Evolutionary conservation across 2,888 invertebrate species (phyloP).

Genomic region (Pyrgus malvae): DNA sequence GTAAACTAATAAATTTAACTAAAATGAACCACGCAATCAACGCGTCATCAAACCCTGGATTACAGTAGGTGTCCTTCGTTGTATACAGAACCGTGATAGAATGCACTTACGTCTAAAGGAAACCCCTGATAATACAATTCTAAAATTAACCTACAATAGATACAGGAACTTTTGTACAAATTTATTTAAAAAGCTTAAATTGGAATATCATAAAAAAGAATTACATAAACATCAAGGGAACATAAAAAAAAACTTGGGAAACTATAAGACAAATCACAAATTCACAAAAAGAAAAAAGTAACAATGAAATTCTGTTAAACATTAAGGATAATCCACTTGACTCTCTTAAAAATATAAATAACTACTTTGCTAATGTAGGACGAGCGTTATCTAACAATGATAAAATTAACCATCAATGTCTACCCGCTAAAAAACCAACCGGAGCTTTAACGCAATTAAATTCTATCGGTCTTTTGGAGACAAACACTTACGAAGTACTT

Average conservation of each 20-base stretch:
- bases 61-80: background rate
- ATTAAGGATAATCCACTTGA: background rate
- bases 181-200: background rate
- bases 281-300: background rate
- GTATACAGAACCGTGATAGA: background rate
- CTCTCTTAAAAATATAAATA: background rate
- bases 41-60: background rate
- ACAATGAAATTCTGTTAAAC: background rate
- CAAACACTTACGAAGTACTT: background rate
- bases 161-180: slow-evolving; percentile 1
- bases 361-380: background rate
- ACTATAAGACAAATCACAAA: background rate
- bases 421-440: too few species aligned
- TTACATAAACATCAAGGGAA: background rate
- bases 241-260: background rate
- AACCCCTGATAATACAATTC: background rate
- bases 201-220: background rate
- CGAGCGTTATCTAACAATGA: background rate
- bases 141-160: background rate
- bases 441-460: too few species aligned
- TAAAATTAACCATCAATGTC: too few species aligned
- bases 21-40: background rate
- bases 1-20: background rate
- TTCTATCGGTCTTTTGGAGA: background rate
- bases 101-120: background rate